phyloP scores from a whole-genome alignment of 2,797 vertebrate species.

The Melanotaenia boesemani region DNA sequence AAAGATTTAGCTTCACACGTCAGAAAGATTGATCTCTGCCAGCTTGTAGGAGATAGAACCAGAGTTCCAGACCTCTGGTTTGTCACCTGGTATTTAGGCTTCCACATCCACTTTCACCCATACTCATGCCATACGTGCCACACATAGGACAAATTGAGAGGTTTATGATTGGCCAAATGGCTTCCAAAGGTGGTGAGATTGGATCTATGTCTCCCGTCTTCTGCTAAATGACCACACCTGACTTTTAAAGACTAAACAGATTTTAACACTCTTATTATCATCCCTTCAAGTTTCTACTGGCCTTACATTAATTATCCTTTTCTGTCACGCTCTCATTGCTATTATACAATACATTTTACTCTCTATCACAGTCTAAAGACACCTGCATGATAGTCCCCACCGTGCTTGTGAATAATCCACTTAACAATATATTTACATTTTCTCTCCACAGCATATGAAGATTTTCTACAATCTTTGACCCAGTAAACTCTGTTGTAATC shows the following conservation, averaged over 20 bases:
- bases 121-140: constrained; percentile 43
- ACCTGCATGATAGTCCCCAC: not conserved
- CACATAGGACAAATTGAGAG: constrained; percentile 24
- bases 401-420: not conserved
- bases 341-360: not conserved
- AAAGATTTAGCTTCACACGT: constrained; percentile 4
- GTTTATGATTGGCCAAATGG: constrained; percentile 65
- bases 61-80: too few relatives aligned
- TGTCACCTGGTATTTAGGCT: constrained; percentile 34
- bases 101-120: constrained; percentile 39
- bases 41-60: too few relatives aligned
- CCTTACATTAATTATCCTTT: constrained; percentile 30
- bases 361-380: not conserved
- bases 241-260: not conserved
- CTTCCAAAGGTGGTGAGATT: constrained; percentile 68
- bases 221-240: constrained; percentile 15
- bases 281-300: constrained; percentile 30
- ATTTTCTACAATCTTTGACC: constrained; percentile 2
- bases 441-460: not conserved
- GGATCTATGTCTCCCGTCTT: constrained; percentile 41
- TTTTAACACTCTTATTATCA: constrained; percentile 6
- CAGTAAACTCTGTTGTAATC: constrained; percentile 15
- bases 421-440: constrained; percentile 7
- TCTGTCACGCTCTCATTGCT: constrained; percentile 9
- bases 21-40: constrained; percentile 28